Evolutionary conservation across 2,888 invertebrate genomes (phyloP).

Genomic region (Drosophila nigricruria): DNA sequence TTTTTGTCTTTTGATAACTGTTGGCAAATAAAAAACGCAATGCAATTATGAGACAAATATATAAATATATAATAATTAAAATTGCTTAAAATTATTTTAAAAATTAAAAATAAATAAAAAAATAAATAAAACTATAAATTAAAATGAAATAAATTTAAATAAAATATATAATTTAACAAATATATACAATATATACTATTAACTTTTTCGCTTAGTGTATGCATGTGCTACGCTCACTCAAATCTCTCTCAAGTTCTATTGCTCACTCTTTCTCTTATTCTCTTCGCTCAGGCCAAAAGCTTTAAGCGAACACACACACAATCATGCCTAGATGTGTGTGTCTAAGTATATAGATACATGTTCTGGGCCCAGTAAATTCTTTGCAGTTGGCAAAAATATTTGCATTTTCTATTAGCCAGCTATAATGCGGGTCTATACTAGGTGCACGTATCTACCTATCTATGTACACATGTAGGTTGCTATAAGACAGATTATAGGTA

Average conservation of each 20-base stretch:
- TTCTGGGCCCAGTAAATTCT: slow-evolving; percentile 60
- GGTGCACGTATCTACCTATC: slow-evolving; percentile 4
- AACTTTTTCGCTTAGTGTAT: slow-evolving; percentile 41
- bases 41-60: slow-evolving; percentile 1
- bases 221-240: slow-evolving; percentile 35
- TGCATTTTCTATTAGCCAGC: slow-evolving; percentile 55
- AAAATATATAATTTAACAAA: background rate
- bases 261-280: slow-evolving; percentile 11
- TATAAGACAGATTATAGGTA: slow-evolving; percentile 6
- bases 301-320: slow-evolving; percentile 10
- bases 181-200: background rate
- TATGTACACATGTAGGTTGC: background rate
- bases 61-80: background rate
- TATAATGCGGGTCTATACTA: slow-evolving; percentile 23
- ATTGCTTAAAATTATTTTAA: background rate
- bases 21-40: background rate
- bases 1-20: background rate
- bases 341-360: slow-evolving; percentile 22
- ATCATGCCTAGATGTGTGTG: background rate
- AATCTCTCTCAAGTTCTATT: slow-evolving; percentile 13
- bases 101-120: background rate
- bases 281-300: slow-evolving; percentile 31
- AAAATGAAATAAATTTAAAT: background rate
- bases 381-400: slow-evolving; percentile 61
- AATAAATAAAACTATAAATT: background rate